Percentiles rank a stretch among this genome's conserved stretches.
These are phyloP conservation scores for Drosophila atripex DNA, from an alignment of 2,888 invertebrate species.

Conservation along the genomic window DNA sequence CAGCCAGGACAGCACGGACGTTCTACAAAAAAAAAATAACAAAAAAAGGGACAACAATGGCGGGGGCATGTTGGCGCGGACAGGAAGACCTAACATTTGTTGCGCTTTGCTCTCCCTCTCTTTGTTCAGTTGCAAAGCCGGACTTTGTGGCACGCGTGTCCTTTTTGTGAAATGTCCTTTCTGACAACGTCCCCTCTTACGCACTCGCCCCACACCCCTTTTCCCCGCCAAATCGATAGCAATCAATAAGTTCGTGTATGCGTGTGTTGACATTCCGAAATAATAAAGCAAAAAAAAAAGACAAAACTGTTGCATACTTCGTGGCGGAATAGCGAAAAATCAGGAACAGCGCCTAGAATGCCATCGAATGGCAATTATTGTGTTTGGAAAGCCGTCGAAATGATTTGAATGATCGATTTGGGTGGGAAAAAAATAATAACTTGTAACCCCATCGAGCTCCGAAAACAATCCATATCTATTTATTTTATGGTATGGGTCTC, in stretches of 20 bases:
- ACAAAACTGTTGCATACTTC: conserved; percentile 33
- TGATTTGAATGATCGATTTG: neutral
- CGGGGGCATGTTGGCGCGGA: neutral
- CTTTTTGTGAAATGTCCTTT: conserved; percentile 49
- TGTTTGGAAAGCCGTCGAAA: neutral
- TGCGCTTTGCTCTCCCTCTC: conserved; percentile 53
- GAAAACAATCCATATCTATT: neutral
- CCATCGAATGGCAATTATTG: neutral
- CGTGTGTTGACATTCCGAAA: conserved; percentile 8
- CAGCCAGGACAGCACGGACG: neutral
- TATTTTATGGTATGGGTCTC: neutral
- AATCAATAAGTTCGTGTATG: conserved; percentile 61
- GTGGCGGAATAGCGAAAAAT: neutral
- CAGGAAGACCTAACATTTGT: conserved; percentile 52
- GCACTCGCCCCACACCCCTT: conserved; percentile 11
- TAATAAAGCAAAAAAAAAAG: neutral
- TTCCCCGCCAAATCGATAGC: conserved; percentile 61
- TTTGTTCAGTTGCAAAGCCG: conserved; percentile 11
- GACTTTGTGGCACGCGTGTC: conserved; percentile 26
- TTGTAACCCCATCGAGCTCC: neutral
- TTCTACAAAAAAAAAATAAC: neutral
- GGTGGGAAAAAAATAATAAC: conserved; percentile 1
- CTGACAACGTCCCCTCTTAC: conserved; percentile 20
- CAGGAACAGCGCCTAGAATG: neutral
- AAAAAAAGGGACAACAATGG: neutral